phyloP scores from a whole-genome alignment of 2,113 vertebrate species.

The Stegostoma tigrinum region DNA sequence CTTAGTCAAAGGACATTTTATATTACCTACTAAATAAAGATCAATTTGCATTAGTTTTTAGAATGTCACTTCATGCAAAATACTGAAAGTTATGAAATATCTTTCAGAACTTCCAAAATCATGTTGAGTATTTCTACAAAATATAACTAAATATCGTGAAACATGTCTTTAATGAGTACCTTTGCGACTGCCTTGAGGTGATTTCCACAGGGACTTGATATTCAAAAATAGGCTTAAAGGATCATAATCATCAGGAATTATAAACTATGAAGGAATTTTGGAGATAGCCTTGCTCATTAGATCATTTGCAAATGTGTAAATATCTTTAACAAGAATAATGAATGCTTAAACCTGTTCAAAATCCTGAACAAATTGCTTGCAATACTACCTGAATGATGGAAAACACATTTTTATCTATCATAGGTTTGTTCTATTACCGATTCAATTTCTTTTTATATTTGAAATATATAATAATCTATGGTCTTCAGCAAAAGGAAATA shows the following conservation, averaged over 20 bases:
- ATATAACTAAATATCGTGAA: conserved; percentile 31
- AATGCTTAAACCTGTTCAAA: background rate
- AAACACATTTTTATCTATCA: background rate
- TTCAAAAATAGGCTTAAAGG: conserved; percentile 21
- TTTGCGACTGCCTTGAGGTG: conserved; percentile 30
- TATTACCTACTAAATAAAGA: conserved; percentile 47
- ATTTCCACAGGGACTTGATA: background rate
- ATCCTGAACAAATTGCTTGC: background rate
- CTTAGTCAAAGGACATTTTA: conserved; percentile 45
- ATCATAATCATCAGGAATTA: background rate
- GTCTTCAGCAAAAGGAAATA: too few species aligned
- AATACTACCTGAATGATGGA: background rate
- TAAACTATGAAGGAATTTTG: background rate
- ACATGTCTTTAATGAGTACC: conserved; percentile 17
- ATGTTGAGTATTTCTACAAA: conserved; percentile 33
- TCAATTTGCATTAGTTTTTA: conserved; percentile 48
- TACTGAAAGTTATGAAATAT: conserved; percentile 40
- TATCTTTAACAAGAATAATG: background rate
- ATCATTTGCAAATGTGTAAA: conserved; percentile 19
- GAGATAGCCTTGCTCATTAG: background rate
- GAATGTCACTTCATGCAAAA: conserved; percentile 50
- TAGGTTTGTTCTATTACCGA: background rate
- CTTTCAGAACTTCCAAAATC: conserved; percentile 33
- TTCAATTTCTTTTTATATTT: background rate
- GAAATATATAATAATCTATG: background rate